A percentile compares a stretch with the other conserved stretches of the same genome.
phyloP scores from a whole-genome alignment of 2,113 vertebrate species.

The Paracanthobrama guichenoti region DNA sequence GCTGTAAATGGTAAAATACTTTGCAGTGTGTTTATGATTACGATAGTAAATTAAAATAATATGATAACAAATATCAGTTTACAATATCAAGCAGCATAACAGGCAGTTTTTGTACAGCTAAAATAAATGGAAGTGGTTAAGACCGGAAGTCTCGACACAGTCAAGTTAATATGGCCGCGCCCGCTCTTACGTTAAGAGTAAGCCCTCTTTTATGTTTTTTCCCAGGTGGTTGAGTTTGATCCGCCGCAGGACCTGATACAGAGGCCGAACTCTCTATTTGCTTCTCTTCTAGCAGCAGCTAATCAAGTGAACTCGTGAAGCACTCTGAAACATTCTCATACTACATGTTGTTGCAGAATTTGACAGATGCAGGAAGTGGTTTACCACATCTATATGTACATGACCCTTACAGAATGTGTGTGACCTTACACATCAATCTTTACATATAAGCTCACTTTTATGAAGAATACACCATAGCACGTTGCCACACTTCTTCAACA shows the following conservation, averaged over 20 bases:
- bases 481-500: neutral
- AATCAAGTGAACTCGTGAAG: constrained; percentile 68
- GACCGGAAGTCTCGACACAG: too few relatives aligned
- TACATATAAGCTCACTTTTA: neutral
- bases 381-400: neutral
- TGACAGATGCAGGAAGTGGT: neutral
- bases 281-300: constrained; percentile 73
- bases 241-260: constrained; percentile 75
- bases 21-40: too few relatives aligned
- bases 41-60: too few relatives aligned
- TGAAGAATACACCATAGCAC: too few relatives aligned
- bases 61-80: too few relatives aligned
- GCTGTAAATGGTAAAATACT: too few relatives aligned
- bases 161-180: too few relatives aligned
- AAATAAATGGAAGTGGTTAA: too few relatives aligned
- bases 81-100: too few relatives aligned
- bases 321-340: constrained; percentile 13
- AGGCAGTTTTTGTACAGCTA: too few relatives aligned
- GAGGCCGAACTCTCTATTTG: constrained; percentile 77
- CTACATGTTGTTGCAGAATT: neutral
- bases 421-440: neutral
- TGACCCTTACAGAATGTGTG: neutral
- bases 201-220: constrained; percentile 38
- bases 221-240: constrained; percentile 79
- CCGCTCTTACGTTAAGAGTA: too few relatives aligned